Conservation (phyloP, 2,888 invertebrate species). For the Halocaridina rubra region DNA sequence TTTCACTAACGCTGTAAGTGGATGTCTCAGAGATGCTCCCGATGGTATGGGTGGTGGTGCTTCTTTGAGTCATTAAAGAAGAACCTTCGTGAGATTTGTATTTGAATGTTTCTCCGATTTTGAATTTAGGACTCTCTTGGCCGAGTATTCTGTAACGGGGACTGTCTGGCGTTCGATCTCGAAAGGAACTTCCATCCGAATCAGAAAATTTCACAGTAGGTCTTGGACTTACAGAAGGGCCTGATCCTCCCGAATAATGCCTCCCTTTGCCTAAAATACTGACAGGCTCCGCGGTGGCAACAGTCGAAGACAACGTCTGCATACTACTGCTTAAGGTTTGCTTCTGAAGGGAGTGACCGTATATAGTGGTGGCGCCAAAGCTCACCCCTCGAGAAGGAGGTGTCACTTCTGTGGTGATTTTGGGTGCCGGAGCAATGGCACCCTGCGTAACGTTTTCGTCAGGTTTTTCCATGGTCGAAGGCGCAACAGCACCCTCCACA, state of each 20-base stretch:
- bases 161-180: constrained; percentile 45
- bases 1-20: background rate
- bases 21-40: constrained; percentile 28
- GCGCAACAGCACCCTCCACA: background rate
- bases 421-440: constrained; percentile 3
- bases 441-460: constrained; percentile 14
- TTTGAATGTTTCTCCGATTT: constrained; percentile 39
- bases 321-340: background rate
- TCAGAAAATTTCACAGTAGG: constrained; percentile 56
- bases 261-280: constrained; percentile 54
- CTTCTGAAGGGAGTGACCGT: background rate
- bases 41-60: constrained; percentile 3
- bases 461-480: constrained; percentile 26
- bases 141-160: constrained; percentile 26
- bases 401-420: background rate
- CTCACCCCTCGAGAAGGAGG: background rate
- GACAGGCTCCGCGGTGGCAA: constrained; percentile 39
- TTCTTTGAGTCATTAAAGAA: background rate
- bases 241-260: constrained; percentile 20
- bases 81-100: constrained; percentile 36
- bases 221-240: constrained; percentile 31
- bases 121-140: constrained; percentile 39
- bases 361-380: background rate
- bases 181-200: constrained; percentile 20
- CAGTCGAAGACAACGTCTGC: background rate